Evolutionary conservation across 2,888 invertebrate species (phyloP), one percentile per base, ranked within the genome.

Genomic region (Nezara viridula): DNA sequence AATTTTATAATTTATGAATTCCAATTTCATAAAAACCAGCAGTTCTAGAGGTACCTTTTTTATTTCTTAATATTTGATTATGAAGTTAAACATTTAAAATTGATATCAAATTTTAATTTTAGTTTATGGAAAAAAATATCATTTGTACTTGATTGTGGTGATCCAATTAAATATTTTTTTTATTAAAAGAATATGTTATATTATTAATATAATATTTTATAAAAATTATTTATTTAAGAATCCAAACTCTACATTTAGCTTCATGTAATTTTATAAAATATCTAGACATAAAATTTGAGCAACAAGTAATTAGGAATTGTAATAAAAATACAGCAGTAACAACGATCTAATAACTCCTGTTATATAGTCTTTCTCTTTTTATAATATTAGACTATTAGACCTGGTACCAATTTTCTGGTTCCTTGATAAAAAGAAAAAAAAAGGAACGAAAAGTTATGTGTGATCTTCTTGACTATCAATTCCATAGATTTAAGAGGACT

Each of bases 391-490:
- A 73, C 73, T 73, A n/a, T 88, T 88, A 88, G 73, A 73, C 21
- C 88, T 88, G n/a, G 60, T 49, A 66, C 86, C 60, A 88, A 44
- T 88, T 40, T 44, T 47, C 88, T 66, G 60, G 88, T 88, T 88
- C 88, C 88, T 88, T 60, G 27, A n/a, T 27, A 44, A 16, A 37
- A 32, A 52, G 40, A 40, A 88, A 88, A 66, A 40, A 73, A n/a
- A 88, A 88, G 88, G 88, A 73, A 88, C 88, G 19, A 10, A 44
- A 66, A 66, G 88, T 66, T 88, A 73, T 27, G 73, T 88, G 88
- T 88, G 88, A 88, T 88, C 88, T 88, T 88, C 88, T 86, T 88
- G 88, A 88, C 88, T 88, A 88, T 88, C 88, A 88, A 50, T 60
- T 73, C 60, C 55, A 73, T 88, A 88, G 88, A 47, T 88, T 88